Evolutionary conservation across 1,140 invertebrate species (phyloP).

Genomic region (Belonocnema kinseyi): DNA sequence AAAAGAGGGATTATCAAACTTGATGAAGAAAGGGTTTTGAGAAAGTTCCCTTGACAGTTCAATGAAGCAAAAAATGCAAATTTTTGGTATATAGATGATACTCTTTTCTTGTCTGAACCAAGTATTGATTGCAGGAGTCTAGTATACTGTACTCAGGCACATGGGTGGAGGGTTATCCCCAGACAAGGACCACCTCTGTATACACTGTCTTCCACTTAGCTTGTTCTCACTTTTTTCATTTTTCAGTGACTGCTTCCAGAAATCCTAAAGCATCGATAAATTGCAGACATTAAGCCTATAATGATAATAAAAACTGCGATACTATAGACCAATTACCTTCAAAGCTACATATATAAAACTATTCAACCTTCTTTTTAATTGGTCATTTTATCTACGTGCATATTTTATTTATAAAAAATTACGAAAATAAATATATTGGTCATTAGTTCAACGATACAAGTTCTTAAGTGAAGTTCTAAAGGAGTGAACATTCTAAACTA

Average conservation of each 20-base stretch:
- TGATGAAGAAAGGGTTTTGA: neutral
- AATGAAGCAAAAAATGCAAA: constrained; percentile 16
- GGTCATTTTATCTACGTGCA: too few species aligned
- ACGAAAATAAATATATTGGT: too few species aligned
- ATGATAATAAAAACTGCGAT: too few species aligned
- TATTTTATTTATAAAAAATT: too few species aligned
- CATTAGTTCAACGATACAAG: too few species aligned
- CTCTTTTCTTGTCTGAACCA: constrained; percentile 52
- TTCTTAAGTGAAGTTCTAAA: too few species aligned
- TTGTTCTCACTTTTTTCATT: constrained; percentile 53
- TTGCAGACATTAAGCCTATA: neutral
- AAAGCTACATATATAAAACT: too few species aligned
- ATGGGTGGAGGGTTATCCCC: constrained; percentile 67
- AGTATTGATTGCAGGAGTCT: constrained; percentile 73
- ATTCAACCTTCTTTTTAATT: too few species aligned
- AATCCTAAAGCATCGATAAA: constrained; percentile 28
- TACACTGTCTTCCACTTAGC: constrained; percentile 58
- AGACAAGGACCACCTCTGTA: constrained; percentile 67
- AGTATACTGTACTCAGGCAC: constrained; percentile 63
- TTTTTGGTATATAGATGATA: constrained; percentile 35
- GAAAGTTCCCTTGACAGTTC: neutral
- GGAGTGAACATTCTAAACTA: too few species aligned
- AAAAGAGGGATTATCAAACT: neutral
- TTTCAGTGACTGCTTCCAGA: constrained; percentile 41
- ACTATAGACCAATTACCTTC: too few species aligned